A percentile compares a stretch with the other conserved stretches of the same genome.
Conservation (phyloP, 2,888 invertebrate genomes). For the Ceratothoa steindachneri region DNA sequence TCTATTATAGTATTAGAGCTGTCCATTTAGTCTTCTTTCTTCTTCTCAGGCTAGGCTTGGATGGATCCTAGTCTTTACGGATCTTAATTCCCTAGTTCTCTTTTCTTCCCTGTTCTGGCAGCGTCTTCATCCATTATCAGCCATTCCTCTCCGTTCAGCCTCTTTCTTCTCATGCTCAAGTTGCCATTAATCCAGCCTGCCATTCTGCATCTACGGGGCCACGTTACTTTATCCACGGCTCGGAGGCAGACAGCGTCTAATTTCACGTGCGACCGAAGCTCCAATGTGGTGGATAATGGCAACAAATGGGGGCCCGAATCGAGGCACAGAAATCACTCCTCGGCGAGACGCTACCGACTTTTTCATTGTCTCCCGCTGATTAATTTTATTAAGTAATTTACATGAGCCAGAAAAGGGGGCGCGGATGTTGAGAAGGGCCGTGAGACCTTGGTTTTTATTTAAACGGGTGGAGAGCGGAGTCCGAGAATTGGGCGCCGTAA, state of each 20-base stretch:
- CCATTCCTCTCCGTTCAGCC: background rate
- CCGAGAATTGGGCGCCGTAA: too few species aligned
- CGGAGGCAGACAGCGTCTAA: constrained; percentile 21
- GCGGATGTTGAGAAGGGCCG: background rate
- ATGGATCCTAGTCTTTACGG: too few species aligned
- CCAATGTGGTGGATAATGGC: constrained; percentile 45
- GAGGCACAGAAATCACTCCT: constrained; percentile 1
- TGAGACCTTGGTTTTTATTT: background rate
- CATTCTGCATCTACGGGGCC: background rate
- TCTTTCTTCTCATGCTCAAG: background rate
- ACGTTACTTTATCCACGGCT: background rate
- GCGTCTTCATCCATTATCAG: too few species aligned
- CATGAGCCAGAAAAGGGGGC: constrained; percentile 1
- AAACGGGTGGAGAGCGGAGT: too few species aligned
- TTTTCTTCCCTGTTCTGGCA: background rate
- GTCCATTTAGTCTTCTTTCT: too few species aligned
- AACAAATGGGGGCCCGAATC: constrained; percentile 28
- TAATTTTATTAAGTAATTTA: constrained; percentile 12
- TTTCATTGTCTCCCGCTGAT: constrained; percentile 7
- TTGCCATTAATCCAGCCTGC: background rate
- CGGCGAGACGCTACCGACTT: background rate
- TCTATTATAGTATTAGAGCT: too few species aligned
- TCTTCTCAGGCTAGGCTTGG: too few species aligned
- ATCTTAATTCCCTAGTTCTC: too few species aligned
- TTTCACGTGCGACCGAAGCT: constrained; percentile 43